phyloP scores from a whole-genome alignment of 2,888 invertebrate genomes.

The Kryphioiulus occultus region DNA sequence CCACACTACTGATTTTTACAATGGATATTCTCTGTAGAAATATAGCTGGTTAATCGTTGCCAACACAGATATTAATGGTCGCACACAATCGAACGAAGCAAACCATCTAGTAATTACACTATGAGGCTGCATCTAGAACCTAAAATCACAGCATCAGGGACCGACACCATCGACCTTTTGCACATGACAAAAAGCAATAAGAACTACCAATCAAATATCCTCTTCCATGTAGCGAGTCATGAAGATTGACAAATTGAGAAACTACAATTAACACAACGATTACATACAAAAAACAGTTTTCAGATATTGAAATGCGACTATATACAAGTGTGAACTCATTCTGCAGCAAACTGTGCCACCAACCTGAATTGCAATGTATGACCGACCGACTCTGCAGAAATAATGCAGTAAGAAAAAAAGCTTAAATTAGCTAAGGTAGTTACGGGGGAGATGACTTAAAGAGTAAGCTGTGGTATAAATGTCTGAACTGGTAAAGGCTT shows the following conservation, averaged over 20 bases:
- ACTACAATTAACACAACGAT: not conserved
- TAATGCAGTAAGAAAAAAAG: not conserved
- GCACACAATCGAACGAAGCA: not conserved
- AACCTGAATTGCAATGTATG: not conserved
- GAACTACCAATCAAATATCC: not conserved
- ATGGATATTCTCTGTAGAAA: not conserved
- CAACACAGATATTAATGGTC: not conserved
- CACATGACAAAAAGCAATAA: not conserved
- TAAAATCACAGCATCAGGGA: not conserved
- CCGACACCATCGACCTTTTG: not conserved
- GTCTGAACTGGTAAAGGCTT: too few species aligned
- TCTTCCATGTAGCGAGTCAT: not conserved
- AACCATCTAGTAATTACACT: too few species aligned
- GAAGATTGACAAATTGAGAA: not conserved
- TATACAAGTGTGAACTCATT: not conserved
- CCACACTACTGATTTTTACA: not conserved
- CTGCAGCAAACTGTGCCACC: not conserved
- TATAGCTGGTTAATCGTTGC: not conserved
- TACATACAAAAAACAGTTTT: not conserved
- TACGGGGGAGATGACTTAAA: too few species aligned
- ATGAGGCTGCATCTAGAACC: not conserved
- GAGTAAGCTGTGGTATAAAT: too few species aligned
- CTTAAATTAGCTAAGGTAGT: too few species aligned
- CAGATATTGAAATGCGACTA: not conserved
- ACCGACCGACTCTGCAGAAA: not conserved